Evolutionary conservation across 2,888 invertebrate genomes (phyloP).

Genomic region (Vesta saturnalis): DNA sequence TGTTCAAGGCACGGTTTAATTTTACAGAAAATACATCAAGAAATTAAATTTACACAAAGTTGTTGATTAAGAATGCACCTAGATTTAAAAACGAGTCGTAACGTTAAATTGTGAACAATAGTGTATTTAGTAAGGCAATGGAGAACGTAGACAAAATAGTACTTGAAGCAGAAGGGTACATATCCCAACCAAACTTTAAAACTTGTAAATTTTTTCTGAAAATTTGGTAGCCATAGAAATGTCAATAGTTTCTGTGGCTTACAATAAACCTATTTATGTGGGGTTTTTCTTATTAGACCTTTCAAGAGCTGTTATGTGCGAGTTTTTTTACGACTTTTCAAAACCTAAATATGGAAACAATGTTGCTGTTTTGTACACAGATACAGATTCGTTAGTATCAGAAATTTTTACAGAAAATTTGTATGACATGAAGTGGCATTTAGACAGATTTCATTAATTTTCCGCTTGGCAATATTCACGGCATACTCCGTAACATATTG

Average conservation of each 20-base stretch:
- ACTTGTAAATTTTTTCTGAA: conserved; percentile 50
- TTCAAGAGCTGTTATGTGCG: conserved; percentile 57
- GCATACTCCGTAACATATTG: conserved; percentile 33
- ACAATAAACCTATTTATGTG: conserved; percentile 57
- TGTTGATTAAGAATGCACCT: no score
- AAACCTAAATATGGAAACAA: conserved; percentile 47
- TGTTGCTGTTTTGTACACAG: conserved; percentile 47
- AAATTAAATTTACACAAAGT: no score
- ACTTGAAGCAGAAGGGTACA: conserved; percentile 48
- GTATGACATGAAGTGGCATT: no score
- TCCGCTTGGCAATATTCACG: conserved; percentile 44
- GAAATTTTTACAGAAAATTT: conserved; percentile 51
- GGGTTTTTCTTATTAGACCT: conserved; percentile 58
- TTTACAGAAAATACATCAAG: no score
- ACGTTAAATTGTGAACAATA: no score
- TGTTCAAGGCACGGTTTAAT: conserved; percentile 48
- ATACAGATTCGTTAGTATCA: conserved; percentile 52
- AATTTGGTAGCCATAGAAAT: conserved; percentile 55
- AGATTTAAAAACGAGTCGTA: no score
- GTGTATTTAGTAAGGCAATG: conserved; percentile 60
- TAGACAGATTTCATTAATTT: no score
- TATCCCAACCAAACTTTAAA: conserved; percentile 54
- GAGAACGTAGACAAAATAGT: conserved; percentile 58
- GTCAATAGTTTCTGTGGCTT: conserved; percentile 44
- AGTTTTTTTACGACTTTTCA: conserved; percentile 55